phyloP scores from a whole-genome alignment of 1,140 invertebrate species.

The Rhagoletis pomonella region DNA sequence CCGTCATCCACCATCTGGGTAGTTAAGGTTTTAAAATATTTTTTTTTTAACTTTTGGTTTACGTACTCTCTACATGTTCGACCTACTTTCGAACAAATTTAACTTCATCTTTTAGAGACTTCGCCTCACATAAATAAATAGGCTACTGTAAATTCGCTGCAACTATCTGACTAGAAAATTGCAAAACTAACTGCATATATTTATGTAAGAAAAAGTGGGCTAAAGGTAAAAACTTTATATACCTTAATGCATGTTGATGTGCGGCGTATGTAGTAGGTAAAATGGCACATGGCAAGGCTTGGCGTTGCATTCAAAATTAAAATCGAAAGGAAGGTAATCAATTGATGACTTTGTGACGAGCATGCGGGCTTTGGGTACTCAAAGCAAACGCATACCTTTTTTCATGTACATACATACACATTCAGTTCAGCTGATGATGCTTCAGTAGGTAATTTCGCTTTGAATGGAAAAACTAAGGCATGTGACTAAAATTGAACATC shows the following conservation, averaged over 20 bases:
- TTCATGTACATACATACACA: neutral
- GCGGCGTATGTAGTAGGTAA: too few relatives aligned
- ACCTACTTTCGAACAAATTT: slow-evolving; percentile 32
- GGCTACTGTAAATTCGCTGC: neutral
- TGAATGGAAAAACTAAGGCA: neutral
- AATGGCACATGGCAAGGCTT: neutral
- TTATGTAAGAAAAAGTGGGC: too few relatives aligned
- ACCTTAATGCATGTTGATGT: neutral
- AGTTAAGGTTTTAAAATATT: too few relatives aligned
- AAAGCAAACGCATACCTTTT: too few relatives aligned
- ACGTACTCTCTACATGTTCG: neutral
- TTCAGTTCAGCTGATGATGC: neutral
- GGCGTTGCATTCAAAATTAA: slow-evolving; percentile 46
- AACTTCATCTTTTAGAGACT: slow-evolving; percentile 27
- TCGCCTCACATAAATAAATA: too few relatives aligned
- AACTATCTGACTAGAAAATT: neutral
- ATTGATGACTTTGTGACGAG: neutral
- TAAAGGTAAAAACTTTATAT: neutral
- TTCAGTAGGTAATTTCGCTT: too few relatives aligned
- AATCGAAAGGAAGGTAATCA: slow-evolving; percentile 19
- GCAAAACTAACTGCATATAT: too few relatives aligned
- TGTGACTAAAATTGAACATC: slow-evolving; percentile 35
- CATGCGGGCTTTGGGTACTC: neutral
- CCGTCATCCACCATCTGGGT: too few relatives aligned
- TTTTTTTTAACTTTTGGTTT: too few relatives aligned